These are phyloP conservation scores for Pasiphila rectangulata DNA, from an alignment of 2,888 invertebrate species.

Conservation along the genomic window DNA sequence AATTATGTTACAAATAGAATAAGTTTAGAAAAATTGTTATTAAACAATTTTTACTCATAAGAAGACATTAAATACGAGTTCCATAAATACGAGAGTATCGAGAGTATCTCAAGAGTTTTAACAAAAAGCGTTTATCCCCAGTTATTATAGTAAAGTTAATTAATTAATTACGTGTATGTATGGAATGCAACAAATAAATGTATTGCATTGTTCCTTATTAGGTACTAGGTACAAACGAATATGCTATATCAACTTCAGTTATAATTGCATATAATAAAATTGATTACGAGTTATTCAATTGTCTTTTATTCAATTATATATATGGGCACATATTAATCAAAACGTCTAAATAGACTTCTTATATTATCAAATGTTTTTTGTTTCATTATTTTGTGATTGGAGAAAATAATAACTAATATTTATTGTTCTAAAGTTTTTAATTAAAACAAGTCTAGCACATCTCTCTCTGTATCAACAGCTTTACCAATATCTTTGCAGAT, in stretches of 20 bases:
- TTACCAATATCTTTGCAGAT: constrained; percentile 50
- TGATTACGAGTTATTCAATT: constrained; percentile 45
- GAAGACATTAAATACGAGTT: too few relatives aligned
- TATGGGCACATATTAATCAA: too few relatives aligned
- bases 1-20: too few relatives aligned
- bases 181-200: constrained; percentile 1
- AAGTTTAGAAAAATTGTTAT: too few relatives aligned
- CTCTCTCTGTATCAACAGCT: constrained; percentile 41
- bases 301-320: constrained; percentile 18
- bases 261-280: constrained; percentile 44
- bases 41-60: too few relatives aligned
- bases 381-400: too few relatives aligned
- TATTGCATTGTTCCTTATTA: constrained; percentile 38
- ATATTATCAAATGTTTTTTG: too few relatives aligned
- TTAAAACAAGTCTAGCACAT: constrained; percentile 30
- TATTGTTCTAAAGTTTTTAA: background rate
- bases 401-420: background rate
- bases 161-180: background rate
- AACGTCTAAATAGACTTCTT: too few relatives aligned
- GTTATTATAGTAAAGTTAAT: background rate
- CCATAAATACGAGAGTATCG: too few relatives aligned
- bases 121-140: constrained; percentile 2
- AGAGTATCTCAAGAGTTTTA: background rate
- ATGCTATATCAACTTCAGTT: constrained; percentile 31
- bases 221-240: constrained; percentile 36